Base-by-base conservation (phyloP, 2,797 vertebrate species). In the Pipistrellus pipistrellus region DNA sequence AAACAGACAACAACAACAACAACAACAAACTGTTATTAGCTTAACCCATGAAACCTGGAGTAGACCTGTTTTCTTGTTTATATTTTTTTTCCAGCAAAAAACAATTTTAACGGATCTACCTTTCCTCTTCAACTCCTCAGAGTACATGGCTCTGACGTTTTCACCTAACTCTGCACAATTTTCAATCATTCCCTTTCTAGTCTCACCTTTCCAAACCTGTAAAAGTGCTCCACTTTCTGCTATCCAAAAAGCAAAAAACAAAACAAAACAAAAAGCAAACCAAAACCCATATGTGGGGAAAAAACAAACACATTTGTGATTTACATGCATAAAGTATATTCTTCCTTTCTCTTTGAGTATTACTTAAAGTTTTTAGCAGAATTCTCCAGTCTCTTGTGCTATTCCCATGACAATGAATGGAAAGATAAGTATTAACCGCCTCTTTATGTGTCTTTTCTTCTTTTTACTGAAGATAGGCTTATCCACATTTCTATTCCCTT, bases 341-440 rank as follows among this genome's bases (percentile, higher is more conserved):
- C 3, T 68, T 72, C 23, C 11, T 53, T 80, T 75, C 66, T 32
- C 23, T 88, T 12, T 71, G 3, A 88, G 3, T 85, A 77, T 55
- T 87, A 32, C 6, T 73, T 81, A 46, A 82, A 90, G 4, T 80
- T 91, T 71, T 86, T 73, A 89, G 48, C 2, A 84, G 59, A 91
- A 59, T 44, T 44, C 44, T 44, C 10, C 44, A 11, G 44, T 44
- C 44, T 44, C 10, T 9, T 44, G 44, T 44, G 44, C 44, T 44
- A 44, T 44, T 44, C 44, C 44, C 44, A 44, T 44, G 53, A 62
- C 57, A 82, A 71, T 30, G 21, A 81, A 72, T 66, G 23, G 20
- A 66, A 48, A 62, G 13, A 11, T 1, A 35, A 71, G 23, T 84
- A 57, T 71, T 78, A 68, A 82, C 10, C 88, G 3, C 7, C 4